phyloP scores from a whole-genome alignment of 1,140 invertebrate species.

The Wasmannia auropunctata region DNA sequence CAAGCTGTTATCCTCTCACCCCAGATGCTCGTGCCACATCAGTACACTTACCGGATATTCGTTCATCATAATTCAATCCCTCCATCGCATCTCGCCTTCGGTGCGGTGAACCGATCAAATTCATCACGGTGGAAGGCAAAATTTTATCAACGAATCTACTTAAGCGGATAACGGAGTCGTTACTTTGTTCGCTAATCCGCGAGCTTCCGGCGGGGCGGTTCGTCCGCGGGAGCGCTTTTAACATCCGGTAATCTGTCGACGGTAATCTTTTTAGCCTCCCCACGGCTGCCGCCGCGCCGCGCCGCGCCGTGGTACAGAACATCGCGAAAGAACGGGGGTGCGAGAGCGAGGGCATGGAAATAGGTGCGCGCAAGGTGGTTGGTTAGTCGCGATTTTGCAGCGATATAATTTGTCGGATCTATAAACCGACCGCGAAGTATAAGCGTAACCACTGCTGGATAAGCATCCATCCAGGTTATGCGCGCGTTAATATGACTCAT shows the following conservation, averaged over 20 bases:
- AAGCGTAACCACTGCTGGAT: conserved; percentile 63
- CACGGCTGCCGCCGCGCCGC: too few species aligned
- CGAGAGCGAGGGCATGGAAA: not conserved
- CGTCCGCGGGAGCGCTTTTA: conserved; percentile 41
- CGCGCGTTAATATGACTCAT: conserved; percentile 59
- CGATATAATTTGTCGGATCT: conserved; percentile 66
- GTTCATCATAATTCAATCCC: conserved; percentile 51
- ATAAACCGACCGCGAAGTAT: conserved; percentile 66
- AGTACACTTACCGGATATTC: conserved; percentile 27
- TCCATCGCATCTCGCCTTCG: conserved; percentile 3
- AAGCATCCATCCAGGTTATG: conserved; percentile 5
- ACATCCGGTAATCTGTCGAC: conserved; percentile 61
- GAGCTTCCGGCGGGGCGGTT: conserved; percentile 14
- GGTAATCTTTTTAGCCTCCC: conserved; percentile 55
- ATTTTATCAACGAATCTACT: conserved; percentile 49
- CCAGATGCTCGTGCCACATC: not conserved
- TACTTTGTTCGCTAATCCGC: conserved; percentile 32
- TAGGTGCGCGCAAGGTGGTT: conserved; percentile 2
- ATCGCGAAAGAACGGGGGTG: not conserved
- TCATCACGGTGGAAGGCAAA: conserved; percentile 25
- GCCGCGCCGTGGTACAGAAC: not conserved
- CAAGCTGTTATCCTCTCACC: conserved; percentile 21
- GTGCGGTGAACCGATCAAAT: conserved; percentile 46
- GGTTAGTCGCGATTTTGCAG: conserved; percentile 31
- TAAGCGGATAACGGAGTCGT: conserved; percentile 36